These are phyloP conservation scores for Paedocypris micromegethes DNA, from an alignment of 2,797 vertebrate genomes.

Conservation along the genomic window DNA sequence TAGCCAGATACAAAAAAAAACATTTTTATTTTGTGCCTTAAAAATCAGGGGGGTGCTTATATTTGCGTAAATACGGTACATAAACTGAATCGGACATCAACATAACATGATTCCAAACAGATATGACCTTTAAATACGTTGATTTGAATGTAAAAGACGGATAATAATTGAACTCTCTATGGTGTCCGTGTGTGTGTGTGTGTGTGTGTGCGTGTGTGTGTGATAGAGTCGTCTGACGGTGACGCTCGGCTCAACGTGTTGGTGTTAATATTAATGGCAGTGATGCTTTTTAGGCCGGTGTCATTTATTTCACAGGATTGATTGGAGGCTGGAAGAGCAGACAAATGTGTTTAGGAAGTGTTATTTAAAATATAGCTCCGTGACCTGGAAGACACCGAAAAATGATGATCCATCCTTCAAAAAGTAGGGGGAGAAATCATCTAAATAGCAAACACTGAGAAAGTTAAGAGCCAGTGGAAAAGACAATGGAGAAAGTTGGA, in stretches of 20 bases:
- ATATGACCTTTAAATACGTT: neutral
- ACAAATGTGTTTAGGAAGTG: conserved; percentile 63
- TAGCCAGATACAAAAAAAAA: no score
- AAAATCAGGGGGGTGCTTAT: no score
- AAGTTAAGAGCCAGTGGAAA: no score
- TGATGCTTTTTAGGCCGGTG: conserved; percentile 53
- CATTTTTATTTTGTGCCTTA: no score
- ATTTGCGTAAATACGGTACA: no score
- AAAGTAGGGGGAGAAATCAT: conserved; percentile 14
- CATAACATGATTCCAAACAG: neutral
- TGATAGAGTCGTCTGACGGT: conserved; percentile 23
- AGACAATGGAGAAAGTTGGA: no score
- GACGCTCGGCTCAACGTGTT: conserved; percentile 54
- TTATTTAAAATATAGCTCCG: conserved; percentile 62
- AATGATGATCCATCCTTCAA: conserved; percentile 57
- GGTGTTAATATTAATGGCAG: conserved; percentile 66
- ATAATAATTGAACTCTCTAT: no score
- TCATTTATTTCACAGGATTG: conserved; percentile 69
- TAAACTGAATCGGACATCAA: neutral
- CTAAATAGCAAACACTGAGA: conserved; percentile 19
- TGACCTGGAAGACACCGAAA: conserved; percentile 58
- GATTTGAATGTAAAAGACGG: no score
- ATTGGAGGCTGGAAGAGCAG: conserved; percentile 62
- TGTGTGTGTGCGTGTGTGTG: conserved; percentile 1
- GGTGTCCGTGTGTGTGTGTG: no score